Evolutionary conservation across 2,113 vertebrate genomes (phyloP).

Genomic region (Alexandromys fortis): DNA sequence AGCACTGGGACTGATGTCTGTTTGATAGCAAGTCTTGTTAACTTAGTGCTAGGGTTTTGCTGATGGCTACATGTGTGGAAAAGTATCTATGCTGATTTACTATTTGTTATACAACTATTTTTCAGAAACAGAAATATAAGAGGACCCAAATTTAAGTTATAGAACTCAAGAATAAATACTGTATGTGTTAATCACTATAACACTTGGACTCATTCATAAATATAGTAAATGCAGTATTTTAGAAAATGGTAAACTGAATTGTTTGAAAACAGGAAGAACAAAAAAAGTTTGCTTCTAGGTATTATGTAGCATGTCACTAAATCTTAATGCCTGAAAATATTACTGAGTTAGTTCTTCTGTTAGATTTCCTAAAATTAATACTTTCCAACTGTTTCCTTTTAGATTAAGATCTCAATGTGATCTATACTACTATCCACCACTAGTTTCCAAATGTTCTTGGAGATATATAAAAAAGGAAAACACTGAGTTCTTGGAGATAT

Average conservation of each 20-base stretch:
- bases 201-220: not conserved
- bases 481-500: not conserved
- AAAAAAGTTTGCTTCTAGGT: not conserved
- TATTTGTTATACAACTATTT: not conserved
- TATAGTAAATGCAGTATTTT: not conserved
- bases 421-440: not conserved
- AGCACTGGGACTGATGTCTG: not conserved
- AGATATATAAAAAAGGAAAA: not conserved
- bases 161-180: not conserved
- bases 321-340: not conserved
- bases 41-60: not conserved
- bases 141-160: not conserved
- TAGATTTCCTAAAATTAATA: not conserved
- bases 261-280: not conserved
- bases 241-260: not conserved
- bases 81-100: not conserved
- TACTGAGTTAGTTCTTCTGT: not conserved
- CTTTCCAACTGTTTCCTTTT: not conserved
- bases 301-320: not conserved
- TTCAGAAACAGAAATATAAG: not conserved
- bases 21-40: not conserved
- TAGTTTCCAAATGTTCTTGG: not conserved
- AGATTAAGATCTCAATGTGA: not conserved
- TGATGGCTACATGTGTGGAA: not conserved
- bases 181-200: not conserved